These are phyloP conservation scores for Meteorus colon DNA, from an alignment of 2,888 invertebrate genomes.

Conservation along the genomic window DNA sequence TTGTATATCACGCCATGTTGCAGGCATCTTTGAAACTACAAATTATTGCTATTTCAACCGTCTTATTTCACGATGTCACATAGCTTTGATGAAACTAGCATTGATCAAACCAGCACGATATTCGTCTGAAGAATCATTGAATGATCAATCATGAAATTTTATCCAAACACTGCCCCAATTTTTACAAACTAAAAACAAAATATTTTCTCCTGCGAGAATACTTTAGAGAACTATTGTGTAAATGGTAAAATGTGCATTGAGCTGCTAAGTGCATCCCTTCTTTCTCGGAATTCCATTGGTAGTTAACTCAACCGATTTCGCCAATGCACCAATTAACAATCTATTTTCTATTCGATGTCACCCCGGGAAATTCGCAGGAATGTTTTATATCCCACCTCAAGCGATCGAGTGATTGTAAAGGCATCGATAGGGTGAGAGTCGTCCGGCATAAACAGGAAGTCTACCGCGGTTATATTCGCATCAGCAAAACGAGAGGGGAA, in stretches of 20 bases:
- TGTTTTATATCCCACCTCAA: conserved; percentile 52
- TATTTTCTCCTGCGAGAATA: no score
- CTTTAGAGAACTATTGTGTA: neutral
- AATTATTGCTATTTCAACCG: neutral
- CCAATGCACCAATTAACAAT: conserved; percentile 46
- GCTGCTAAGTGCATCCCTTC: conserved; percentile 31
- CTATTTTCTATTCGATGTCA: conserved; percentile 57
- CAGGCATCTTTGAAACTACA: neutral
- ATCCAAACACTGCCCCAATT: no score
- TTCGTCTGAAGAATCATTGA: no score
- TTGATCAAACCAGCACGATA: neutral
- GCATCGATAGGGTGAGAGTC: neutral
- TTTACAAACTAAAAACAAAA: no score
- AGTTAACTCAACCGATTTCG: conserved; percentile 42
- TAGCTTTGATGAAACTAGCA: neutral
- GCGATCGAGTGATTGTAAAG: conserved; percentile 12
- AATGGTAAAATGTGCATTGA: conserved; percentile 34
- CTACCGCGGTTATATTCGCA: neutral
- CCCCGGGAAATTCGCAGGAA: conserved; percentile 59
- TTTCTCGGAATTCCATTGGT: conserved; percentile 33
- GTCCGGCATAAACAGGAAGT: neutral
- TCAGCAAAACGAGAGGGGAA: neutral
- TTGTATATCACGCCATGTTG: neutral
- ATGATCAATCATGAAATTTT: no score
- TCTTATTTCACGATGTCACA: neutral